A percentile compares a stretch with the other conserved stretches of the same genome.
Conservation (phyloP, 2,888 invertebrate genomes). For the Drymonia ruficornis region DNA sequence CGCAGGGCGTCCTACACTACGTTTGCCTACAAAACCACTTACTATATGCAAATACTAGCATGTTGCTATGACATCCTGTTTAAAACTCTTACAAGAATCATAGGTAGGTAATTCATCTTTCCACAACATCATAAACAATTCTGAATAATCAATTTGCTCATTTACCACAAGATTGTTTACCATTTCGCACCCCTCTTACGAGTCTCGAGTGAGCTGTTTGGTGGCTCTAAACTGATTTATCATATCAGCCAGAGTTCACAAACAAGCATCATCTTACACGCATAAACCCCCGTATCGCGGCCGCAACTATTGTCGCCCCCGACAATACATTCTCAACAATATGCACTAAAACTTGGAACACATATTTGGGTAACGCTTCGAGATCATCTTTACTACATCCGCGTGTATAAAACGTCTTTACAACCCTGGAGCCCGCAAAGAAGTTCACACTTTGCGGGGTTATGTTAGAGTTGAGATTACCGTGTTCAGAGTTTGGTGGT, state of each 20-base stretch:
- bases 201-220: slow-evolving; percentile 76
- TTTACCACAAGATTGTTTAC: slow-evolving; percentile 72
- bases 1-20: too few species aligned
- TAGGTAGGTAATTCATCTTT: not conserved
- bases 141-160: slow-evolving; percentile 72
- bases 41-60: too few species aligned
- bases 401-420: slow-evolving; percentile 48
- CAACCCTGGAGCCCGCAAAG: slow-evolving; percentile 19
- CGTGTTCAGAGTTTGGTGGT: slow-evolving; percentile 16
- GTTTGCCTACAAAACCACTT: too few species aligned
- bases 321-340: slow-evolving; percentile 75
- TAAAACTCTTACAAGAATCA: too few species aligned
- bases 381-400: slow-evolving; percentile 55
- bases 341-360: slow-evolving; percentile 69
- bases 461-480: slow-evolving; percentile 42
- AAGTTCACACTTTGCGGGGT: slow-evolving; percentile 42
- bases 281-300: slow-evolving; percentile 78
- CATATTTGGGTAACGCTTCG: slow-evolving; percentile 70
- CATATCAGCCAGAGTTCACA: slow-evolving; percentile 77
- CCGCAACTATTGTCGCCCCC: slow-evolving; percentile 51
- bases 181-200: slow-evolving; percentile 66
- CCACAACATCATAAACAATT: slow-evolving; percentile 37
- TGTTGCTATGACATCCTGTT: too few species aligned
- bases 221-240: slow-evolving; percentile 81
- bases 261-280: slow-evolving; percentile 84